Evolutionary conservation across 2,797 vertebrate genomes (phyloP).

Genomic region (Tympanoctomys barrerae): DNA sequence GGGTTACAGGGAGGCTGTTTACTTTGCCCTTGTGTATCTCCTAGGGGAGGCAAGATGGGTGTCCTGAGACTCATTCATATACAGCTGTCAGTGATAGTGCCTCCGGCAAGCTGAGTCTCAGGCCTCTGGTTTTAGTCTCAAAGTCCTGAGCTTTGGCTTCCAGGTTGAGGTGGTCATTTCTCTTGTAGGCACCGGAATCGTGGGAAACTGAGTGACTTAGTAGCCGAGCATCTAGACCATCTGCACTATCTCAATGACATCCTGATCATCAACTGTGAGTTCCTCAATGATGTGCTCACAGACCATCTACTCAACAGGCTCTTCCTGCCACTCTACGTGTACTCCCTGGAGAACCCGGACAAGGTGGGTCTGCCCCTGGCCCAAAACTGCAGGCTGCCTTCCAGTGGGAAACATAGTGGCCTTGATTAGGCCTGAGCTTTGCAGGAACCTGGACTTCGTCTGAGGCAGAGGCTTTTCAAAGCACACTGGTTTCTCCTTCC

Average conservation of each 20-base stretch:
- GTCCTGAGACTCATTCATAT: neutral
- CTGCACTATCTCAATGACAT: conserved; percentile 99
- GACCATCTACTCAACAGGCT: conserved; percentile 98
- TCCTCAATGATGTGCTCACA: conserved; percentile 97
- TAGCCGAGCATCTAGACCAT: conserved; percentile 99
- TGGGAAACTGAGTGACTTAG: conserved; percentile 96
- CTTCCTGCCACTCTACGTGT: conserved; percentile 98
- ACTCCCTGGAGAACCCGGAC: conserved; percentile 95
- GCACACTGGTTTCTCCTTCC: neutral
- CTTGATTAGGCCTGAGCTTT: too few species aligned
- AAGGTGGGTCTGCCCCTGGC: conserved; percentile 86
- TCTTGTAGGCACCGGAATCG: conserved; percentile 95
- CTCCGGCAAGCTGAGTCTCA: neutral
- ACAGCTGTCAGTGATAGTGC: neutral
- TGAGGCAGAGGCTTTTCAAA: neutral
- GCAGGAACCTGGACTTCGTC: neutral
- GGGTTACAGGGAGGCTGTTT: neutral
- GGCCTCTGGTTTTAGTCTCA: neutral
- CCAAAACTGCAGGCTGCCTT: neutral
- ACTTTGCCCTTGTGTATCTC: neutral
- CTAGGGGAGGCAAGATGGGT: neutral
- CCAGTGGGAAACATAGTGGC: neutral
- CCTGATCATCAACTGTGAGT: conserved; percentile 99
- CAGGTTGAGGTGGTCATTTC: conserved; percentile 39
- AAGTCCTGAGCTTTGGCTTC: neutral